Conservation (phyloP, 2,113 vertebrate species). For the Microtus pennsylvanicus region DNA sequence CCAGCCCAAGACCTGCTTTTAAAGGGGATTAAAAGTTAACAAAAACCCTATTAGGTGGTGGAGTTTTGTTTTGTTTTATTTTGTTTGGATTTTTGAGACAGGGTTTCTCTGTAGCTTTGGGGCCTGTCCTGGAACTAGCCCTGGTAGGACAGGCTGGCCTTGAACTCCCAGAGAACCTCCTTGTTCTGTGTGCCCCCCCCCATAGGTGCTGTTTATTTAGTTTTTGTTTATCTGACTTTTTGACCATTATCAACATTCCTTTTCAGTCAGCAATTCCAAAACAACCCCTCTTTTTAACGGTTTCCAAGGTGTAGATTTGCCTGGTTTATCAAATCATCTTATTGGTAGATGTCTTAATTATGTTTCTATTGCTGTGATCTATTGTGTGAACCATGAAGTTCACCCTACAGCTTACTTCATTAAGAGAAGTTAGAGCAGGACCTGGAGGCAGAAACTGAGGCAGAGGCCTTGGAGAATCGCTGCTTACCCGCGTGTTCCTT, state of each 20-base stretch:
- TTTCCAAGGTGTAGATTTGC: background rate
- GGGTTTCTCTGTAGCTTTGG: no score
- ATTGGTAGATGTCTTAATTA: background rate
- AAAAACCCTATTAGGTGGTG: background rate
- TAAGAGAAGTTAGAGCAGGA: background rate
- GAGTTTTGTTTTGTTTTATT: no score
- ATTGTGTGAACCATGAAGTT: background rate
- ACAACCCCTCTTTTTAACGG: background rate
- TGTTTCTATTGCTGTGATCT: background rate
- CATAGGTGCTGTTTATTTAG: background rate
- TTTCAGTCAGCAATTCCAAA: background rate
- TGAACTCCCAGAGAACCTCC: no score
- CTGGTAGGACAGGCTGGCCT: no score
- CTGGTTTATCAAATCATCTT: background rate
- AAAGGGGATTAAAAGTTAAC: background rate
- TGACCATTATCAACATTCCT: background rate
- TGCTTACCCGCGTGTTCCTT: no score
- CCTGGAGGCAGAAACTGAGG: background rate
- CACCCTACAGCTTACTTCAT: background rate
- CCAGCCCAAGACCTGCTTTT: background rate
- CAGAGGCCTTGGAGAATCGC: background rate
- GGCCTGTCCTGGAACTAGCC: no score
- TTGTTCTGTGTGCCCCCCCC: no score
- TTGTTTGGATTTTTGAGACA: no score
- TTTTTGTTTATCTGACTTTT: slow-evolving; percentile 10